These are phyloP conservation scores for Hystrix cristata DNA, from an alignment of 2,113 vertebrate species.

Conservation along the genomic window DNA sequence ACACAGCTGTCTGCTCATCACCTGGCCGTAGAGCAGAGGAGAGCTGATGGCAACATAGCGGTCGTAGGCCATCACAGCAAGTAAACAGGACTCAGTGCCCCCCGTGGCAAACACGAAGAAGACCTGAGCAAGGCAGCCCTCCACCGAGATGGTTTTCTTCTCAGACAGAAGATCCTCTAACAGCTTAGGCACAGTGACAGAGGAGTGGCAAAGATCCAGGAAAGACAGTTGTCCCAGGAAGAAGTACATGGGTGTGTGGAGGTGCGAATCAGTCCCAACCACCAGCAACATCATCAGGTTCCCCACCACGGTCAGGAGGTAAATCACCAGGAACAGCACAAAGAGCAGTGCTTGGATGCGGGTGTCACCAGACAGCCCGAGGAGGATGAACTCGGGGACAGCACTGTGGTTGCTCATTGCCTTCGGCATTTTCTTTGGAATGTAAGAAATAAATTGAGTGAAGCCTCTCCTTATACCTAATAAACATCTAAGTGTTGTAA, in stretches of 20 bases:
- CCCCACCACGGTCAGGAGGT: slow-evolving; percentile 72
- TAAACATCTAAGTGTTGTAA: background rate
- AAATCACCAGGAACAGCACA: slow-evolving; percentile 67
- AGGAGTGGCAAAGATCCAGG: slow-evolving; percentile 79
- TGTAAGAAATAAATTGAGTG: background rate
- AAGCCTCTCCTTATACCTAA: background rate
- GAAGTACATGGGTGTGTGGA: slow-evolving; percentile 82
- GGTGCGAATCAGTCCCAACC: slow-evolving; percentile 59
- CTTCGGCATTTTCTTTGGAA: background rate
- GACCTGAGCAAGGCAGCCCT: slow-evolving; percentile 74
- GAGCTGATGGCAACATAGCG: slow-evolving; percentile 80
- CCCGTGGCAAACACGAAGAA: slow-evolving; percentile 80
- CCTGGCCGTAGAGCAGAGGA: slow-evolving; percentile 76
- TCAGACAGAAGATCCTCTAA: slow-evolving; percentile 73
- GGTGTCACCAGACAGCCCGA: slow-evolving; percentile 9
- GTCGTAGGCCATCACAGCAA: slow-evolving; percentile 80
- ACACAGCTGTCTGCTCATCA: slow-evolving; percentile 77
- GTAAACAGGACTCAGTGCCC: slow-evolving; percentile 78
- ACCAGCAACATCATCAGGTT: slow-evolving; percentile 70
- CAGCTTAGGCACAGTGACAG: slow-evolving; percentile 79
- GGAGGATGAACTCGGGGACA: slow-evolving; percentile 69
- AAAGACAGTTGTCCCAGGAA: slow-evolving; percentile 80
- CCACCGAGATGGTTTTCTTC: slow-evolving; percentile 75
- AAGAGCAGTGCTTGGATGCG: slow-evolving; percentile 62
- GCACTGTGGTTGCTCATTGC: slow-evolving; percentile 72